Conservation (phyloP, 2,113 vertebrate genomes). For the Anser brachyrhynchus region DNA sequence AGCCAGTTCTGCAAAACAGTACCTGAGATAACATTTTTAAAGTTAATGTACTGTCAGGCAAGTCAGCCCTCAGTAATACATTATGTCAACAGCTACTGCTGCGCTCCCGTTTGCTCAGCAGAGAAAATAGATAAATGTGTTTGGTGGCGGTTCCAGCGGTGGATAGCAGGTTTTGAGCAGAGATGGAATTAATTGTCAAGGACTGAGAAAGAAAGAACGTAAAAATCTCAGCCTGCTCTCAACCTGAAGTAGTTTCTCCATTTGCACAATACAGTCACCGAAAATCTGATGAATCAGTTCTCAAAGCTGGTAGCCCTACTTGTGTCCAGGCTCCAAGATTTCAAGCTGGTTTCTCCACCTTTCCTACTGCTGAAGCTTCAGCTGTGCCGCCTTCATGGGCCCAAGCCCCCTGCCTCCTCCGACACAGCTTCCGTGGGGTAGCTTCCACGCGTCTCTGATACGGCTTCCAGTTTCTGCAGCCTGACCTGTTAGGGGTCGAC, state of each 20-base stretch:
- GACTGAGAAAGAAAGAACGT: background rate
- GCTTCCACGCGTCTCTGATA: too few species aligned
- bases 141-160: background rate
- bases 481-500: too few species aligned
- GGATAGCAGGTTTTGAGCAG: background rate
- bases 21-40: background rate
- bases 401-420: background rate
- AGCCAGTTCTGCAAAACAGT: background rate
- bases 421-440: background rate
- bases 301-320: background rate
- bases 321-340: background rate
- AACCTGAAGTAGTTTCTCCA: background rate
- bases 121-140: background rate
- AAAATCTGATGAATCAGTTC: background rate
- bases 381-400: background rate
- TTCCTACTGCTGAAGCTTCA: background rate
- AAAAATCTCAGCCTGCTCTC: background rate
- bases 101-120: background rate
- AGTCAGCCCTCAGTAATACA: background rate
- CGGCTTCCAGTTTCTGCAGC: background rate
- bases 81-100: background rate
- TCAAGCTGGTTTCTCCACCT: background rate
- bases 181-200: background rate
- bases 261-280: background rate
- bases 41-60: background rate